Evolutionary conservation across 1,140 invertebrate species (phyloP), one percentile per base, ranked within the genome.

Genomic region (Cotesia chilonis): DNA sequence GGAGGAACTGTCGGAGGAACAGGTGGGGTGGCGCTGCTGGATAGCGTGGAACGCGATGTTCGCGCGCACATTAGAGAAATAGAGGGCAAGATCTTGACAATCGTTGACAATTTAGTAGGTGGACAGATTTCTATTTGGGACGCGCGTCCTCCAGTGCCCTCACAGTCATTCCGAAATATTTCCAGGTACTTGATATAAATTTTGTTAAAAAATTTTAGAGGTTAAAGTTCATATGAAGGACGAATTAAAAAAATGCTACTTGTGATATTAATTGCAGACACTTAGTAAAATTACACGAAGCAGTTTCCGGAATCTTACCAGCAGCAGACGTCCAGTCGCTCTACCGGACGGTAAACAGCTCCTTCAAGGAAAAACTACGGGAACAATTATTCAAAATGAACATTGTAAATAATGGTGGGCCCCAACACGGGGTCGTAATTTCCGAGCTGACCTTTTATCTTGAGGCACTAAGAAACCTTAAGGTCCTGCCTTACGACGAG

Each of bases 381-480:
- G 91, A 96, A 77, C 95, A 97, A 79, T 84, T 99, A 70, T 79
- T 90, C 0, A 93, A 92, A 83, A 92, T 97, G 87, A 95, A 96
- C 82, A 95, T 99, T 74, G 91, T 93, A 28, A 97, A 96, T 78
- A 96, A 99, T 87, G 97, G 96, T 55, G 96, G 96, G 41, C 96
- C 97, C 0, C 95, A 98, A 81, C 96, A 99, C 84, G 97, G 96
- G 61, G 91, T 98, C 75, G 97, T 98, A 3, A 97, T 94, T 36
- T 95, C 96, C 35, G 97, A 99, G 89, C 88, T 98, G 79, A 95
- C 94, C 61, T 98, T 98, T 88, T 99, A 98, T 86, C 90, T 96
- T 73, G 94, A 98, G 86, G 97, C 95, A 76, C 89, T 98, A 74
- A 92, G 94, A 82, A 93, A 93, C 76, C 87, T 98, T 28, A 93